Evolutionary conservation across 2,888 invertebrate genomes (phyloP), one percentile per base, ranked within the genome.

Genomic region (Pedicia rivosa): DNA sequence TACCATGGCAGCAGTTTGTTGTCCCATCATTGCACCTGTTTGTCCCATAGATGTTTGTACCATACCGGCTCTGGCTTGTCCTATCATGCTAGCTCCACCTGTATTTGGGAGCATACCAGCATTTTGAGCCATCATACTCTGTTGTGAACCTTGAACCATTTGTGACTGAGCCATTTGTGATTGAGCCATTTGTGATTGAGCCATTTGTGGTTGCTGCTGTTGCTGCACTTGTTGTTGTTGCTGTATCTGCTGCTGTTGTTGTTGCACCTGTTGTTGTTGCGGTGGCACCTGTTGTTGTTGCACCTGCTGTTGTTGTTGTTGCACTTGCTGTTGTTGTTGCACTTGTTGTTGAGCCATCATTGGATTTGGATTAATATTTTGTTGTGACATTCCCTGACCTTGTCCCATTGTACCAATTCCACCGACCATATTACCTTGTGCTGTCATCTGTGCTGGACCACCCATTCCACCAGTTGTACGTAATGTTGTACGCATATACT

Each of bases 221-320:
- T 40, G 46, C 37, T 47, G 53, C 35, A 47, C 47, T 40, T 56
- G 54, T 5, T 51, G 46, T 44, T 54, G 57, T 32, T 32, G 32
- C n/a, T 32, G 32, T 4, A 14, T 20, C 8, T 17, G 32, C 9
- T 17, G 20, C 17, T 32, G 17, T 22, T 32, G 32, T 20, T 20
- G 43, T 45, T 54, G 38, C 52, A 52, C 49, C 49, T 51, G 37
- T 46, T 59, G 56, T 1, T 52, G 48, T 38, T 50, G 55, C 41
- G 55, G 59, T 20, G 45, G 49, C 42, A 58, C 53, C 9, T 43
- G 42, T 3, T 32, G 32, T 14, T 32, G 30, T 24, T 65, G 69
- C 63, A 68, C 70, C 61, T 68, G 70, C 50, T 68, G 74, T 59
- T 57, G 74, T 51, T 32, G 32, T 13, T 70, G 70, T 44, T 67